Percentiles rank a stretch among this genome's conserved stretches.
phyloP scores from a whole-genome alignment of 2,113 vertebrate species.

The Chrysochloris asiatica region DNA sequence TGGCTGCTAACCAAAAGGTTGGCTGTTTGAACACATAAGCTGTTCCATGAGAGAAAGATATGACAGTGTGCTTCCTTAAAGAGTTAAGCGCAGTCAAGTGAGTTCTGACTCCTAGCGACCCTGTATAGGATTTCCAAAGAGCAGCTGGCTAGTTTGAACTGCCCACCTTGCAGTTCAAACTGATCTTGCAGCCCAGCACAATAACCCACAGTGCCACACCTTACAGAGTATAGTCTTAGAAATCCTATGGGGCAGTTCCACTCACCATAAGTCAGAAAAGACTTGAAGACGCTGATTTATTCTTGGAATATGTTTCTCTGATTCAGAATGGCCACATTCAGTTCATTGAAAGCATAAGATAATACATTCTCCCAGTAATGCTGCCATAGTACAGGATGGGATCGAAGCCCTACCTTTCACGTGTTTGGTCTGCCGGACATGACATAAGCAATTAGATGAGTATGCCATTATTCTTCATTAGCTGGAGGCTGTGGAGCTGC shows the following conservation, averaged over 20 bases:
- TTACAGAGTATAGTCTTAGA: background rate
- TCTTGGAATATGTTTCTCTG: background rate
- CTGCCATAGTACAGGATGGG: background rate
- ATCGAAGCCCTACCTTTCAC: background rate
- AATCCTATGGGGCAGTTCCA: background rate
- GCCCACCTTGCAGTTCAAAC: too few species aligned
- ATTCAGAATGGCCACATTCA: background rate
- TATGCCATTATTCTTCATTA: background rate
- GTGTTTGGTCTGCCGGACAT: background rate
- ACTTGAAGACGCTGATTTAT: background rate
- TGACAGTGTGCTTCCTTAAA: background rate
- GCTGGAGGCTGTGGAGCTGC: background rate
- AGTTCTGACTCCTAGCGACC: too few species aligned
- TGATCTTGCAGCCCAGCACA: too few species aligned
- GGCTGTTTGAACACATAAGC: background rate
- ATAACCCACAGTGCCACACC: too few species aligned
- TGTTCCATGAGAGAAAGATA: background rate
- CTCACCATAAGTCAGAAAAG: background rate
- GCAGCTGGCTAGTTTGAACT: too few species aligned
- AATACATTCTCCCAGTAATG: background rate
- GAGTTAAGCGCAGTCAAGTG: too few species aligned
- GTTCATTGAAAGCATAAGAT: background rate
- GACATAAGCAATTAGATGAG: background rate
- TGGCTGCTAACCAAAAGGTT: background rate
- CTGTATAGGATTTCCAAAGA: too few species aligned